phyloP scores from a whole-genome alignment of 2,113 vertebrate species.

The Cryptotis parvus region DNA sequence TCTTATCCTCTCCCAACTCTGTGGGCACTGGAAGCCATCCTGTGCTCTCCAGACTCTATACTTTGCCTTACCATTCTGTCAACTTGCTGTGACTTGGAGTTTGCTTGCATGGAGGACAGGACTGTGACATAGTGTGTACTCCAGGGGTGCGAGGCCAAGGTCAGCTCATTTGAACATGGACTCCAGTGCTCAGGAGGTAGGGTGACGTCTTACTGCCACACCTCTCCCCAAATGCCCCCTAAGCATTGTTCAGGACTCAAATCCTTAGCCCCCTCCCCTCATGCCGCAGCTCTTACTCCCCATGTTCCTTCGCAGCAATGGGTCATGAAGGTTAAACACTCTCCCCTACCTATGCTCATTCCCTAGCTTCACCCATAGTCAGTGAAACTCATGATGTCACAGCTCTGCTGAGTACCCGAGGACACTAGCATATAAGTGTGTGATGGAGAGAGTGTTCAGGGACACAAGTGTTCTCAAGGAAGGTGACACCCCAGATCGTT shows the following conservation, averaged over 20 bases:
- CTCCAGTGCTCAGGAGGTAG: neutral
- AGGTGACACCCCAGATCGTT: neutral
- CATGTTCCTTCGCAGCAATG: neutral
- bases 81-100: too few species aligned
- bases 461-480: neutral
- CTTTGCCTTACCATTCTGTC: too few species aligned
- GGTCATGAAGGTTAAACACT: neutral
- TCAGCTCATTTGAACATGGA: neutral
- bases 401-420: neutral
- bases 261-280: neutral
- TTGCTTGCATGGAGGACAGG: neutral
- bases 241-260: neutral
- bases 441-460: neutral
- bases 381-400: neutral
- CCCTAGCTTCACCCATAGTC: neutral
- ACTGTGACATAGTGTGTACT: neutral
- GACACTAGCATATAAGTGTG: neutral
- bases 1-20: constrained; percentile 15
- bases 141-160: neutral
- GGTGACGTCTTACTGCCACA: neutral
- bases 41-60: too few species aligned
- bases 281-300: fast-evolving
- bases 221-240: neutral
- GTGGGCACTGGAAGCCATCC: neutral
- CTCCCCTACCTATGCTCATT: neutral